These are phyloP conservation scores for Ceratoteleas bidentatus DNA, from an alignment of 1,140 invertebrate genomes.

Conservation along the genomic window DNA sequence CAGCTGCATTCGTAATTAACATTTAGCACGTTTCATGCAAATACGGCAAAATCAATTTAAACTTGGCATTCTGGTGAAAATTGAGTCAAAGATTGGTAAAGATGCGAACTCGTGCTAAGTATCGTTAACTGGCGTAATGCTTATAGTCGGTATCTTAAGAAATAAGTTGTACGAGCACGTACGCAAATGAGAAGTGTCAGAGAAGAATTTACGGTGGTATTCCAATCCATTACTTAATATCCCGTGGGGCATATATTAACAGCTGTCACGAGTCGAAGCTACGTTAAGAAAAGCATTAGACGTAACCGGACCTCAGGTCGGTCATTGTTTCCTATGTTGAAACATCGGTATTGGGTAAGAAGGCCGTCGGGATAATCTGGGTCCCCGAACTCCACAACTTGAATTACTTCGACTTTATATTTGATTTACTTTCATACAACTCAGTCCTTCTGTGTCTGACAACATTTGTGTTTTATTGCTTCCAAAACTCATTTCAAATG, in stretches of 20 bases:
- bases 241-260: slow-evolving; percentile 69
- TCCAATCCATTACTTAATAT: slow-evolving; percentile 63
- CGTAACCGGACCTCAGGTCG: slow-evolving; percentile 51
- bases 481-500: slow-evolving; percentile 20
- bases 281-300: slow-evolving; percentile 71
- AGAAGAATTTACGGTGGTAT: slow-evolving; percentile 69
- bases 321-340: slow-evolving; percentile 41
- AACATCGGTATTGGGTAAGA: slow-evolving; percentile 37
- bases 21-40: neutral
- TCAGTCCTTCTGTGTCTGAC: slow-evolving; percentile 28
- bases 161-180: slow-evolving; percentile 25
- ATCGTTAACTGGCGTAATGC: slow-evolving; percentile 20
- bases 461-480: slow-evolving; percentile 27
- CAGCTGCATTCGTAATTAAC: neutral
- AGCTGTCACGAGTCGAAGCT: slow-evolving; percentile 61
- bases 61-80: slow-evolving; percentile 4
- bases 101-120: slow-evolving; percentile 6
- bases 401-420: slow-evolving; percentile 28
- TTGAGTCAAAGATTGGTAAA: slow-evolving; percentile 6
- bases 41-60: slow-evolving; percentile 6
- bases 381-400: slow-evolving; percentile 23
- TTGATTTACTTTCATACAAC: slow-evolving; percentile 33
- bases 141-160: slow-evolving; percentile 25
- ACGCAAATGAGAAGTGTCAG: slow-evolving; percentile 66
- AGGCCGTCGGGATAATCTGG: slow-evolving; percentile 16